Conservation (phyloP, 2,797 vertebrate species). For the Tinamus major region DNA sequence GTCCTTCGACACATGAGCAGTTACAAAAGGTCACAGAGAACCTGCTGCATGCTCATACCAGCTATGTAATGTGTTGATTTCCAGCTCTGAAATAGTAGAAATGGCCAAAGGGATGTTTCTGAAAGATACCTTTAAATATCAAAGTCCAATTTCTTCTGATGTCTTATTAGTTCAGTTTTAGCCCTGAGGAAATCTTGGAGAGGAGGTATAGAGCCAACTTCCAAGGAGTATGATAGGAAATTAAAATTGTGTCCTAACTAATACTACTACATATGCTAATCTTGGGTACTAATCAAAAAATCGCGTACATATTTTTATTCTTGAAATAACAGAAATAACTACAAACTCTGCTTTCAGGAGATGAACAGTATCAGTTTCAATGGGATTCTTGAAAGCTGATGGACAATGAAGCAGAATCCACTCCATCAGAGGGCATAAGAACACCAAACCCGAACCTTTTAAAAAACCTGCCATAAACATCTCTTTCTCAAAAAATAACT, state of each 20-base stretch:
- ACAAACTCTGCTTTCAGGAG: background rate
- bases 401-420: background rate
- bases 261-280: background rate
- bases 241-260: background rate
- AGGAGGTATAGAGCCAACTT: background rate
- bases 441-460: background rate
- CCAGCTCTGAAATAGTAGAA: background rate
- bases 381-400: background rate
- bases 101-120: background rate
- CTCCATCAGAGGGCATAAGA: background rate
- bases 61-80: background rate
- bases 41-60: fast-evolving
- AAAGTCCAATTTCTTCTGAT: background rate
- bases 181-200: background rate
- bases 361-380: background rate
- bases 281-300: background rate
- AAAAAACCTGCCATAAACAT: background rate
- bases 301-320: background rate
- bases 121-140: background rate
- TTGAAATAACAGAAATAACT: background rate
- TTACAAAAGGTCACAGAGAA: background rate
- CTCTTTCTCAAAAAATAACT: background rate
- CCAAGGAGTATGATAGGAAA: background rate
- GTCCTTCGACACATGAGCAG: background rate
- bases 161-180: background rate